phyloP scores from a whole-genome alignment of 35 echinoderm and acorn worm genomes.

The Ophioderma brevispina region DNA sequence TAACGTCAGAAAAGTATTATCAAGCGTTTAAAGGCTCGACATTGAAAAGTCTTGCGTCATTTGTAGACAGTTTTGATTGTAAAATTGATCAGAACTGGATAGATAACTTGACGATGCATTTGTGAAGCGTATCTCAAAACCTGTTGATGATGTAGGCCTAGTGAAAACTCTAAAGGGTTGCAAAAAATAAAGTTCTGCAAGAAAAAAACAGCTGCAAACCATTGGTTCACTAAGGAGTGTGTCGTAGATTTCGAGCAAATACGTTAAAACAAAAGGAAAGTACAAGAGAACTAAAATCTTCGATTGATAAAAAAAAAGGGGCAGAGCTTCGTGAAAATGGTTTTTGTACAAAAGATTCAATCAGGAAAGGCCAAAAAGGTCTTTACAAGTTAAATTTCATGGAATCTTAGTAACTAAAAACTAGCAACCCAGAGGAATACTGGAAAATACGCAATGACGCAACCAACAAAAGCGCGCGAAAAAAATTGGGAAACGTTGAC shows the following conservation, averaged over 20 bases:
- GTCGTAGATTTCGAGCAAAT: neutral
- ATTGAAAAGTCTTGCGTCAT: neutral
- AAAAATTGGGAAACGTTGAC: neutral
- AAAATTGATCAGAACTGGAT: neutral
- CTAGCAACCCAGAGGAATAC: constrained; percentile 6
- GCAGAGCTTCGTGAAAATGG: constrained; percentile 7
- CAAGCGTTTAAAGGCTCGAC: neutral
- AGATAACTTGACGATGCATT: constrained; percentile 16
- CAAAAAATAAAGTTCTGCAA: too few relatives aligned
- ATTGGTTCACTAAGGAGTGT: constrained; percentile 3
- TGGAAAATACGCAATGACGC: neutral
- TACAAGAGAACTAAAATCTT: neutral
- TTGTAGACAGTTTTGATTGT: constrained; percentile 11
- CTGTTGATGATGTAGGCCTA: neutral
- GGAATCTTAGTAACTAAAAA: neutral
- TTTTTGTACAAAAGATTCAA: neutral
- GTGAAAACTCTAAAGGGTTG: too few relatives aligned
- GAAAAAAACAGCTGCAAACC: neutral
- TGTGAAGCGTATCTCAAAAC: neutral
- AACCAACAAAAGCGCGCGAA: neutral
- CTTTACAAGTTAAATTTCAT: neutral
- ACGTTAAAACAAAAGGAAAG: constrained; percentile 9
- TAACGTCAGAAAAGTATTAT: neutral
- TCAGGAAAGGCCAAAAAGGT: neutral
- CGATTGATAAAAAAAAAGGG: neutral